Evolutionary conservation across 2,888 invertebrate species (phyloP).

Genomic region (Laspeyria flexula): DNA sequence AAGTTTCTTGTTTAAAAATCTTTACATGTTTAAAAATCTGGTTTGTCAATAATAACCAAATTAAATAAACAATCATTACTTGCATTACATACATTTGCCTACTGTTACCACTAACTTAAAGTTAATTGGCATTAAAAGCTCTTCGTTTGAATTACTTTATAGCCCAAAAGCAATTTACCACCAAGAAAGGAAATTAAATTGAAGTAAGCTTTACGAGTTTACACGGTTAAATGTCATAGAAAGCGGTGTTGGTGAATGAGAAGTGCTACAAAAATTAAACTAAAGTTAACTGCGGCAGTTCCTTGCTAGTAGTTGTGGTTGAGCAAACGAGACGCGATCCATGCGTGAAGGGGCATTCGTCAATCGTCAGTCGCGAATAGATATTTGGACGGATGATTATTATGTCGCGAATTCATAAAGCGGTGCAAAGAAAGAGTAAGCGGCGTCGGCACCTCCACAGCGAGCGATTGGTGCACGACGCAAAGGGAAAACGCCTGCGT

Average conservation of each 20-base stretch:
- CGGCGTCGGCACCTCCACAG: slow-evolving; percentile 35
- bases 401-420: slow-evolving; percentile 41
- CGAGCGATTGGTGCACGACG: slow-evolving; percentile 70
- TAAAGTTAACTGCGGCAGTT: slow-evolving; percentile 17
- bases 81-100: background rate
- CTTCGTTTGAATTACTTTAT: background rate
- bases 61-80: background rate
- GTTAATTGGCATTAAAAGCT: background rate
- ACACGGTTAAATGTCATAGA: slow-evolving; percentile 29
- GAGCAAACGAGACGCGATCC: slow-evolving; percentile 37
- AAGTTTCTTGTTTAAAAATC: background rate
- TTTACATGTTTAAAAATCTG: too few species aligned
- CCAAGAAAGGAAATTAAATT: slow-evolving; percentile 10
- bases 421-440: slow-evolving; percentile 30
- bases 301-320: slow-evolving; percentile 23
- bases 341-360: slow-evolving; percentile 44
- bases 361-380: slow-evolving; percentile 51
- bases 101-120: background rate
- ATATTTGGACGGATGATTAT: slow-evolving; percentile 42
- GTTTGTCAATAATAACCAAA: too few species aligned
- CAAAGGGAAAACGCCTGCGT: slow-evolving; percentile 76
- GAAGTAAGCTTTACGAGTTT: slow-evolving; percentile 12
- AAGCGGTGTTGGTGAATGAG: slow-evolving; percentile 17
- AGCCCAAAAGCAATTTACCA: background rate
- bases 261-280: slow-evolving; percentile 18